Conservation (phyloP, 1,140 invertebrate genomes). For the Ceratina japonica region DNA sequence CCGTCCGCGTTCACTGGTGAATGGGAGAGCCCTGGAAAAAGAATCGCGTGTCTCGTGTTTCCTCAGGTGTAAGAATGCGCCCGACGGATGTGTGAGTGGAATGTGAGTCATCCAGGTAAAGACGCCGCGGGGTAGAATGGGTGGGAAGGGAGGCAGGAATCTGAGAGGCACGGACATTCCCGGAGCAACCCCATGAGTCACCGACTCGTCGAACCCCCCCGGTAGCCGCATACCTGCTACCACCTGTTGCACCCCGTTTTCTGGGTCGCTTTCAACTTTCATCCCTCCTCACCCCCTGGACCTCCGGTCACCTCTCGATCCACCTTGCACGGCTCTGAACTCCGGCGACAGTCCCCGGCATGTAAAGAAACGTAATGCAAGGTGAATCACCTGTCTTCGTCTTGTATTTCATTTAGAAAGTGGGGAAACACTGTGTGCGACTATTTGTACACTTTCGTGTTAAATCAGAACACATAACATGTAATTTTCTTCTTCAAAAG, state of each 20-base stretch:
- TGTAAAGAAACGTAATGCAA: neutral
- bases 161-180: constrained; percentile 63
- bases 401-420: neutral
- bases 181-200: constrained; percentile 71
- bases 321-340: neutral
- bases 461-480: no score
- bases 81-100: constrained; percentile 20
- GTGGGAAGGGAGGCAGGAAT: neutral
- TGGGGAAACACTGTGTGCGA: no score
- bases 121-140: constrained; percentile 19
- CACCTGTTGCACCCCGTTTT: constrained; percentile 69
- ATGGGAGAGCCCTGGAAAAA: constrained; percentile 30
- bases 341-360: neutral
- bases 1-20: neutral
- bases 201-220: constrained; percentile 67
- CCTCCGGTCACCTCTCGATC: neutral
- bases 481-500: no score
- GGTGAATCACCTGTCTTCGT: neutral
- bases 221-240: constrained; percentile 62
- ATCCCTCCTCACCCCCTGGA: constrained; percentile 14
- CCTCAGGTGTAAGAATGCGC: constrained; percentile 45
- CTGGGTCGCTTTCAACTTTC: constrained; percentile 53
- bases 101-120: constrained; percentile 64
- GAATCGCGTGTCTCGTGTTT: constrained; percentile 41
- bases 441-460: no score